These are phyloP conservation scores for Sweltsa coloradensis DNA, from an alignment of 1,140 invertebrate genomes.

Conservation along the genomic window DNA sequence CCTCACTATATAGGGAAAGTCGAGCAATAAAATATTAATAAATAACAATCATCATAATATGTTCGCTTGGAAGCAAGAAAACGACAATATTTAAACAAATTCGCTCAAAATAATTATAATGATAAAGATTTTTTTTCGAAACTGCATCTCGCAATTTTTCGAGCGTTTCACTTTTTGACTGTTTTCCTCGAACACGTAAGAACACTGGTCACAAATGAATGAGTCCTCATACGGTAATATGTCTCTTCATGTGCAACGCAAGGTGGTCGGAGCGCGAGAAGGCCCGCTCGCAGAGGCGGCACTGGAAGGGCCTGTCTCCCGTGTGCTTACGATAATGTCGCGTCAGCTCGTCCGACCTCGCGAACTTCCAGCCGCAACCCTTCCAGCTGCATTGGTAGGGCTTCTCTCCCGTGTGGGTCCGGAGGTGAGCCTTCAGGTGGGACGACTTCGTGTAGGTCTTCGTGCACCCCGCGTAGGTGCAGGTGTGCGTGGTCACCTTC, in stretches of 20 bases:
- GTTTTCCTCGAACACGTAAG: too few species aligned
- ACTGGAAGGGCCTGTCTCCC: conserved; percentile 41
- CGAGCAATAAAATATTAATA: too few species aligned
- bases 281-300: conserved; percentile 39
- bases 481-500: conserved; percentile 41
- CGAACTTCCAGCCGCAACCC: conserved; percentile 55
- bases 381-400: conserved; percentile 53
- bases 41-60: too few species aligned
- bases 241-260: conserved; percentile 47
- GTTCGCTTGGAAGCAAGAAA: too few species aligned
- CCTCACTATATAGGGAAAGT: too few species aligned
- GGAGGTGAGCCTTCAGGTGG: conserved; percentile 52
- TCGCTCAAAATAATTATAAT: too few species aligned
- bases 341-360: conserved; percentile 51
- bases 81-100: too few species aligned
- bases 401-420: conserved; percentile 54
- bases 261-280: conserved; percentile 49
- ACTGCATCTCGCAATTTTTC: too few species aligned
- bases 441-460: conserved; percentile 57
- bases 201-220: too few species aligned
- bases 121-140: too few species aligned
- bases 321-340: conserved; percentile 43
- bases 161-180: too few species aligned
- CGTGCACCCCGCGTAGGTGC: conserved; percentile 43
- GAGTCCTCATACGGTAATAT: conserved; percentile 25